These are phyloP conservation scores for Cervus canadensis DNA, from an alignment of 2,113 vertebrate species.

Conservation along the genomic window DNA sequence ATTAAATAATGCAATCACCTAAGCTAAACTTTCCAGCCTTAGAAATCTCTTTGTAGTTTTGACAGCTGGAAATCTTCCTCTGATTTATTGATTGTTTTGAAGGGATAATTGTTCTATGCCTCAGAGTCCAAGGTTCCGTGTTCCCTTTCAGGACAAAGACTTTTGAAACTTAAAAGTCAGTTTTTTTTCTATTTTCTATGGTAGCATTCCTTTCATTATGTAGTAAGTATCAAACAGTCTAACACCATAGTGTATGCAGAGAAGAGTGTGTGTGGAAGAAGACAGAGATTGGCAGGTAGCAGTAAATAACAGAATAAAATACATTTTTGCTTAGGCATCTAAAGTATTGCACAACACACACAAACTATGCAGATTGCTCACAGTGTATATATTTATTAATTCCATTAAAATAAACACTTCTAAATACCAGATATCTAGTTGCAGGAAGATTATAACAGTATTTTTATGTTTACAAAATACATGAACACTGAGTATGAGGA, in stretches of 20 bases:
- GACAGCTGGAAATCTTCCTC: not conserved
- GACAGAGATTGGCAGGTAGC: not conserved
- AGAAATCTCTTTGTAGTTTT: not conserved
- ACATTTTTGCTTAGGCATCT: not conserved
- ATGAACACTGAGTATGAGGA: not conserved
- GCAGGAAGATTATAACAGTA: not conserved
- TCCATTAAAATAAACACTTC: not conserved
- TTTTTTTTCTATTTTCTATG: not conserved
- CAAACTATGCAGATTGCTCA: not conserved
- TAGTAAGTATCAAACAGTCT: not conserved
- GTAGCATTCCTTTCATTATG: not conserved
- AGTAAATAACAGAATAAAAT: not conserved
- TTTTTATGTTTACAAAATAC: not conserved
- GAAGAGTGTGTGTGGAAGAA: not conserved
- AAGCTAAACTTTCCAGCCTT: not conserved
- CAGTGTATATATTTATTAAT: not conserved
- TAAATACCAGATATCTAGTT: not conserved
- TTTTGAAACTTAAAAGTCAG: not conserved
- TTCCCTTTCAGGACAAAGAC: not conserved
- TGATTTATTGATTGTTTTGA: not conserved
- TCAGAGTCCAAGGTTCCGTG: not conserved
- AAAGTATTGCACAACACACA: not conserved
- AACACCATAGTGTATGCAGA: not conserved
- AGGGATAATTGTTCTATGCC: not conserved
- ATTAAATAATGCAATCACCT: not conserved